These are phyloP conservation scores for Drosophila kanekoi DNA, from an alignment of 2,888 invertebrate species.

Conservation along the genomic window DNA sequence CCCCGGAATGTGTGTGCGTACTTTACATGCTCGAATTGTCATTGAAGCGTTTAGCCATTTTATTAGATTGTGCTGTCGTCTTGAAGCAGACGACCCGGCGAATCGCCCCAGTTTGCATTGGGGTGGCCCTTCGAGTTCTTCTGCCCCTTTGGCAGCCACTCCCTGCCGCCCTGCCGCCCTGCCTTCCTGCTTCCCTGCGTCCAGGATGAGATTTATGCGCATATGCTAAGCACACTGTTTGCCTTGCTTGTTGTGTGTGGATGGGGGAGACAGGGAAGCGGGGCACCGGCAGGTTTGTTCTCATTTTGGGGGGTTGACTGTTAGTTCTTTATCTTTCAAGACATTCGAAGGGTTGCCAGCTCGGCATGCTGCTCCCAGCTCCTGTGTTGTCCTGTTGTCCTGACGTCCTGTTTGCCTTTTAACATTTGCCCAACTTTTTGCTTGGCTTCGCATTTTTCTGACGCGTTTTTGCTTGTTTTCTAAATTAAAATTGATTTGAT, in stretches of 20 bases:
- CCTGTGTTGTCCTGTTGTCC: constrained; percentile 32
- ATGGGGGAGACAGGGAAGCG: neutral
- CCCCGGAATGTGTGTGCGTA: constrained; percentile 9
- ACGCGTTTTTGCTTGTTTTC: constrained; percentile 70
- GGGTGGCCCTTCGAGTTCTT: constrained; percentile 14
- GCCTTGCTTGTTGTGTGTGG: constrained; percentile 16
- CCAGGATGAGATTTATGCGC: constrained; percentile 79
- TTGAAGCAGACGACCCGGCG: constrained; percentile 51
- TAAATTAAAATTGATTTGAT: constrained; percentile 82
- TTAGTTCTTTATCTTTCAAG: constrained; percentile 16
- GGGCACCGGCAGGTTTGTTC: constrained; percentile 24
- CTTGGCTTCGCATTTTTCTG: constrained; percentile 68
- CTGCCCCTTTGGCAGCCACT: neutral
- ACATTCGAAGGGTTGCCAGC: constrained; percentile 58
- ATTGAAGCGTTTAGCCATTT: constrained; percentile 83
- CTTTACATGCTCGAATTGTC: constrained; percentile 83
- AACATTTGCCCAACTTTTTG: constrained; percentile 44
- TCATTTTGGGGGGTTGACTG: constrained; percentile 64
- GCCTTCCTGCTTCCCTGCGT: constrained; percentile 9
- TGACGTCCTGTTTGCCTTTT: constrained; percentile 21
- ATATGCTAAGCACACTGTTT: constrained; percentile 78
- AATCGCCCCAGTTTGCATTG: constrained; percentile 65
- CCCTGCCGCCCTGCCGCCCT: neutral
- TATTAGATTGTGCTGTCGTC: constrained; percentile 80
- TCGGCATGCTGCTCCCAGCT: constrained; percentile 10